Percentiles rank a stretch among this genome's conserved stretches.
These are phyloP conservation scores for Micrasema minimum DNA, from an alignment of 1,140 invertebrate genomes.

Conservation along the genomic window DNA sequence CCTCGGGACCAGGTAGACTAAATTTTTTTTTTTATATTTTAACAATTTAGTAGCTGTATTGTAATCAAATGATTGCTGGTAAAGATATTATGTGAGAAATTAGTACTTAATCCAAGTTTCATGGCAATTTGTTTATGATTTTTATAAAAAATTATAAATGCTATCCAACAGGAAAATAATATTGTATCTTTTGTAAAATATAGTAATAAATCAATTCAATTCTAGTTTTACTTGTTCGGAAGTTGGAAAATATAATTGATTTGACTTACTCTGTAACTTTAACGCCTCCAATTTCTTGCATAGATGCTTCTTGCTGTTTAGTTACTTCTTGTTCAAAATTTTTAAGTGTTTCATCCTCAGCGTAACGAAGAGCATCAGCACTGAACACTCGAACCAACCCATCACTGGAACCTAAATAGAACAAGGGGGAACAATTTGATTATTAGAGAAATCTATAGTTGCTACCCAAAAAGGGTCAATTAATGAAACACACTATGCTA, in stretches of 20 bases:
- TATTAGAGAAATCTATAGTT: no score
- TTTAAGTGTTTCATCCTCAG: conserved; percentile 69
- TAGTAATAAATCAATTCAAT: no score
- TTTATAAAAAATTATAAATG: no score
- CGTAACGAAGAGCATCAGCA: conserved; percentile 73
- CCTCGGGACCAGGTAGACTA: conserved; percentile 80
- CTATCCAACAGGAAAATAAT: no score
- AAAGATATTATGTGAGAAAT: background rate
- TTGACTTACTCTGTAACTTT: conserved; percentile 81
- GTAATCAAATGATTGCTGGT: background rate
- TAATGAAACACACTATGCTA: no score
- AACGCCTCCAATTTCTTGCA: conserved; percentile 81
- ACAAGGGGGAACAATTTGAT: background rate
- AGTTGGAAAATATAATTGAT: background rate
- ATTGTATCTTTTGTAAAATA: no score
- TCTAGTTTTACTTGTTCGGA: no score
- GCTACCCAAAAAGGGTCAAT: no score
- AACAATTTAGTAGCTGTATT: no score
- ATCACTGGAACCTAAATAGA: conserved; percentile 77
- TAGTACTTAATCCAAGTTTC: no score
- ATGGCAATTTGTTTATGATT: no score
- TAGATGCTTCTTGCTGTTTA: conserved; percentile 68
- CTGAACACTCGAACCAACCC: conserved; percentile 89
- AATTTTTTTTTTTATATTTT: no score
- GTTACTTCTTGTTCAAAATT: conserved; percentile 78